Conservation (phyloP, 2,797 vertebrate species). For the Moxostoma hubbsi region DNA sequence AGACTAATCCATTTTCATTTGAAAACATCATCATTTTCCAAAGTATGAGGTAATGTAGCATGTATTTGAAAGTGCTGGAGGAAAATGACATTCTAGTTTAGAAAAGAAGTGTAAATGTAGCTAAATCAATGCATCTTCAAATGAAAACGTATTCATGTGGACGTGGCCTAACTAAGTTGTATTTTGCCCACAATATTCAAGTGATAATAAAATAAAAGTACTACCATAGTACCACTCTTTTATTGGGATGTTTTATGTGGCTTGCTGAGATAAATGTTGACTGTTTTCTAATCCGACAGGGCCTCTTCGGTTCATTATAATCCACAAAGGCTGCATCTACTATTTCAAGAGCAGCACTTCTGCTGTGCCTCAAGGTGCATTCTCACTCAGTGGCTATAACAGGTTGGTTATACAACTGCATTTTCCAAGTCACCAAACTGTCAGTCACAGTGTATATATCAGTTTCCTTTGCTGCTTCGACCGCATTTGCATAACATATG, state of each 20-base stretch:
- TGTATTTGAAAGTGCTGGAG: no score
- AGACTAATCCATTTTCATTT: no score
- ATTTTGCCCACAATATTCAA: neutral
- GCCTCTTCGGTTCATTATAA: conserved; percentile 92
- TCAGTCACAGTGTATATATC: neutral
- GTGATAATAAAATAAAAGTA: neutral
- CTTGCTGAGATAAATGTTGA: conserved; percentile 13
- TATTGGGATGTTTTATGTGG: neutral
- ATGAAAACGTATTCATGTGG: neutral
- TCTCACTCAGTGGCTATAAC: conserved; percentile 96
- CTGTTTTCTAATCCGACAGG: conserved; percentile 73
- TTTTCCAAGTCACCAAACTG: neutral
- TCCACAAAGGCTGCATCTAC: conserved; percentile 94
- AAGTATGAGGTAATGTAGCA: no score
- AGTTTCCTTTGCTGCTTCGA: neutral
- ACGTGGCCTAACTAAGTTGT: neutral
- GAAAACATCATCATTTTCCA: no score
- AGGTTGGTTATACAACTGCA: conserved; percentile 77
- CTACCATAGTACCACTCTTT: neutral
- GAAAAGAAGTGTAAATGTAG: no score
- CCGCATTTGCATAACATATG: neutral
- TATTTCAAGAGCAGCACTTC: conserved; percentile 97
- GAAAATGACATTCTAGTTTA: no score
- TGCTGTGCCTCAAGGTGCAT: conserved; percentile 90
- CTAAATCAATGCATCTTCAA: no score